Evolutionary conservation across 1,140 invertebrate species (phyloP).

Genomic region (Harlomillsia oculata): DNA sequence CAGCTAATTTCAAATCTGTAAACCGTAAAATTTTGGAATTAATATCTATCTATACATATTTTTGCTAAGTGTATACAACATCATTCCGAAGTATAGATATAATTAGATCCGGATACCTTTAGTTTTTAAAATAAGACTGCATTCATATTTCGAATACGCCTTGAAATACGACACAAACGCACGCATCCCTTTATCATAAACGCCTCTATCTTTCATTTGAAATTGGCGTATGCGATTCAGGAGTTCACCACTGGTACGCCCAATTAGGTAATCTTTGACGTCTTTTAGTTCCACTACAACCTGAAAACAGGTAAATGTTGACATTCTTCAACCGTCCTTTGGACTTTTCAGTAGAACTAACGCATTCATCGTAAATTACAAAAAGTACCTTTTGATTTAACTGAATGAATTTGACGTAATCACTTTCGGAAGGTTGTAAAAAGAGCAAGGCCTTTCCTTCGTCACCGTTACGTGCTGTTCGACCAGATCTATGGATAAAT

Average conservation of each 20-base stretch:
- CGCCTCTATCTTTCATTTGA: slow-evolving; percentile 57
- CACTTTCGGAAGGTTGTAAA: slow-evolving; percentile 72
- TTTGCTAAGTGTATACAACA: too few species aligned
- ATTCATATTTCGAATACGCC: slow-evolving; percentile 93
- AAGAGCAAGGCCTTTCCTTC: slow-evolving; percentile 79
- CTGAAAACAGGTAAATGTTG: slow-evolving; percentile 16
- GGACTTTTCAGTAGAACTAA: slow-evolving; percentile 2
- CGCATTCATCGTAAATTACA: slow-evolving; percentile 1
- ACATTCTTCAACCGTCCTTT: neutral
- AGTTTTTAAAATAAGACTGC: slow-evolving; percentile 72
- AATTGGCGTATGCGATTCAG: slow-evolving; percentile 48
- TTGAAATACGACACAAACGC: slow-evolving; percentile 94
- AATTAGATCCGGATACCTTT: slow-evolving; percentile 53
- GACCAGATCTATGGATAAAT: slow-evolving; percentile 88
- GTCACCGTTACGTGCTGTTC: slow-evolving; percentile 84
- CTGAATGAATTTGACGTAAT: slow-evolving; percentile 83
- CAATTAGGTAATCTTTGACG: neutral
- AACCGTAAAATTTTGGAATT: too few species aligned
- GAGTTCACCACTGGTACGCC: neutral
- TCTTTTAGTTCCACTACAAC: slow-evolving; percentile 36
- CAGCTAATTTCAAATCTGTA: slow-evolving; percentile 72
- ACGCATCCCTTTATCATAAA: slow-evolving; percentile 77
- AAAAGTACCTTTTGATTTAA: slow-evolving; percentile 76
- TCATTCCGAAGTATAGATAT: too few species aligned
- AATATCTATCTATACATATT: neutral